Evolutionary conservation across 2,888 invertebrate species (phyloP).

Genomic region (Ophonus ardosiacus): DNA sequence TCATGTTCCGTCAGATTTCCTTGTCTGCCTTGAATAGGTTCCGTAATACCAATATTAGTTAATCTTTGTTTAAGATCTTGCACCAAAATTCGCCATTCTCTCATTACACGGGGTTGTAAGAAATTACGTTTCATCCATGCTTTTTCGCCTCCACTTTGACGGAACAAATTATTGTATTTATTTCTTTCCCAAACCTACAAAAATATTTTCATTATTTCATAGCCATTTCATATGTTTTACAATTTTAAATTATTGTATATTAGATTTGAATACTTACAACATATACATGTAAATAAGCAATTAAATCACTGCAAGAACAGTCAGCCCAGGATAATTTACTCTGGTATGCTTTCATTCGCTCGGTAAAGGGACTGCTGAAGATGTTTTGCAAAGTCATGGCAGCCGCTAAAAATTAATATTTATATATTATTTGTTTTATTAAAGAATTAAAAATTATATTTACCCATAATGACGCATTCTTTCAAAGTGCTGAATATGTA

Average conservation of each 20-base stretch:
- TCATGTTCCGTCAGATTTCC: constrained; percentile 76
- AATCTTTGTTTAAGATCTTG: constrained; percentile 84
- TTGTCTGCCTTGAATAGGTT: constrained; percentile 75
- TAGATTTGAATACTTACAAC: constrained; percentile 77
- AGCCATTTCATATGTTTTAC: constrained; percentile 34
- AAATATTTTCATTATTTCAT: no score
- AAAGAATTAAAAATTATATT: constrained; percentile 52
- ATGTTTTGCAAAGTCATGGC: constrained; percentile 89
- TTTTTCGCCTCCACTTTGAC: constrained; percentile 75
- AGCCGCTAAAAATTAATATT: constrained; percentile 80
- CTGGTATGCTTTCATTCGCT: constrained; percentile 84
- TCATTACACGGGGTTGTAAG: constrained; percentile 84
- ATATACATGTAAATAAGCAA: constrained; percentile 89
- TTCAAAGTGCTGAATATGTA: constrained; percentile 90
- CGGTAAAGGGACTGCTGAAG: constrained; percentile 86
- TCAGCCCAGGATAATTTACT: constrained; percentile 90
- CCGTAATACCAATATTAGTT: constrained; percentile 79
- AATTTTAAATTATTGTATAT: background rate
- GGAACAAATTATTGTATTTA: constrained; percentile 80
- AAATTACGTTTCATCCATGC: constrained; percentile 84
- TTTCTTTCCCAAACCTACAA: constrained; percentile 83
- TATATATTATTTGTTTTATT: constrained; percentile 28
- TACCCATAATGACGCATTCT: constrained; percentile 90
- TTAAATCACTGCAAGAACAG: constrained; percentile 89
- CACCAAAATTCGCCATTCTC: constrained; percentile 85